Conservation (phyloP, 1,140 invertebrate genomes). For the Monochamus saltuarius region DNA sequence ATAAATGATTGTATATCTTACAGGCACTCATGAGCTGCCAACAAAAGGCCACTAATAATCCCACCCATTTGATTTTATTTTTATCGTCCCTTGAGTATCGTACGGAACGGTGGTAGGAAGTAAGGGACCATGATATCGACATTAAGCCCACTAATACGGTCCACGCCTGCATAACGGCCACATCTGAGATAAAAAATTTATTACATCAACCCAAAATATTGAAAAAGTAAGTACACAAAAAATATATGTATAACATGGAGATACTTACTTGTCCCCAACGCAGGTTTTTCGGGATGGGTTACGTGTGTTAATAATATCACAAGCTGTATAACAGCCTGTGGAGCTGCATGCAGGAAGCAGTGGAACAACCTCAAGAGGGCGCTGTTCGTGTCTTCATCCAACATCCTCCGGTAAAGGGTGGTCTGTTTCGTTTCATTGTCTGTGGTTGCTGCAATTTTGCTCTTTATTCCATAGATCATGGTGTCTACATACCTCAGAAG, state of each 20-base stretch:
- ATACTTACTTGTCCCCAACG: constrained; percentile 21
- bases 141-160: constrained; percentile 45
- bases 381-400: constrained; percentile 61
- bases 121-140: constrained; percentile 52
- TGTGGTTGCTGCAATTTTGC: constrained; percentile 48
- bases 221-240: background rate
- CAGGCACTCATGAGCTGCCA: constrained; percentile 53
- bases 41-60: constrained; percentile 49
- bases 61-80: constrained; percentile 47
- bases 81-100: constrained; percentile 51
- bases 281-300: constrained; percentile 30
- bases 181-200: constrained; percentile 31
- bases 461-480: constrained; percentile 55
- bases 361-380: constrained; percentile 65
- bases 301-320: constrained; percentile 42
- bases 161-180: constrained; percentile 48
- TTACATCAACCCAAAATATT: background rate
- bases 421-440: constrained; percentile 46
- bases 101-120: constrained; percentile 51
- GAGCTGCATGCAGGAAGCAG: constrained; percentile 61
- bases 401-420: constrained; percentile 54
- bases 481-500: constrained; percentile 52
- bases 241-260: background rate
- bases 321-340: constrained; percentile 50
- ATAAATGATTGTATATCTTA: constrained; percentile 33